Conservation (phyloP, 2,888 invertebrate genomes). For the Zaprionus bogoriensis region DNA sequence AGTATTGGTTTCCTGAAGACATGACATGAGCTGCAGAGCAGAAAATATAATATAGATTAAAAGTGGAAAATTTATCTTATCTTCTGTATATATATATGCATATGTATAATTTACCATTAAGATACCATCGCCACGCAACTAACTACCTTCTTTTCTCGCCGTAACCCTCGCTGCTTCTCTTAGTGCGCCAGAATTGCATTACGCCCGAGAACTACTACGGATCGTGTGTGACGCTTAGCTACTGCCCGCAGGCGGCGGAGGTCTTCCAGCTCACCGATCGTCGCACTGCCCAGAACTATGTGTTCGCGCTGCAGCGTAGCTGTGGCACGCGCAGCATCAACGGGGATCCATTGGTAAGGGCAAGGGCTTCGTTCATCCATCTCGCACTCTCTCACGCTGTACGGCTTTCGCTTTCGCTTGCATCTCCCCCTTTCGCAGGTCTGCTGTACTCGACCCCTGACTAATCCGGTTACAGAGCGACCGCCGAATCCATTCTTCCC, state of each 20-base stretch:
- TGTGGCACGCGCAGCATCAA: constrained; percentile 77
- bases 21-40: too few species aligned
- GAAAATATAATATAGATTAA: too few species aligned
- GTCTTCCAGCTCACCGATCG: constrained; percentile 66
- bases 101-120: too few species aligned
- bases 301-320: constrained; percentile 72
- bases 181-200: constrained; percentile 72
- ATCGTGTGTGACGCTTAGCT: constrained; percentile 72
- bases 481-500: constrained; percentile 57
- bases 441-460: constrained; percentile 73
- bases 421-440: constrained; percentile 51
- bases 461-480: constrained; percentile 46
- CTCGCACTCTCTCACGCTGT: constrained; percentile 1
- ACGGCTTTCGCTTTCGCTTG: neutral
- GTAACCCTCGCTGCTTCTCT: neutral
- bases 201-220: constrained; percentile 81
- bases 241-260: constrained; percentile 78
- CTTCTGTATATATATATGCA: too few species aligned
- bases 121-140: neutral
- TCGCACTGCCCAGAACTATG: constrained; percentile 70
- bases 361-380: neutral
- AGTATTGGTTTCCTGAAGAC: too few species aligned
- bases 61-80: too few species aligned
- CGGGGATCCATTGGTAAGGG: constrained; percentile 80
- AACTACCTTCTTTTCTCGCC: neutral